Conservation (phyloP, 2,888 invertebrate species). For the Brenthis ino region DNA sequence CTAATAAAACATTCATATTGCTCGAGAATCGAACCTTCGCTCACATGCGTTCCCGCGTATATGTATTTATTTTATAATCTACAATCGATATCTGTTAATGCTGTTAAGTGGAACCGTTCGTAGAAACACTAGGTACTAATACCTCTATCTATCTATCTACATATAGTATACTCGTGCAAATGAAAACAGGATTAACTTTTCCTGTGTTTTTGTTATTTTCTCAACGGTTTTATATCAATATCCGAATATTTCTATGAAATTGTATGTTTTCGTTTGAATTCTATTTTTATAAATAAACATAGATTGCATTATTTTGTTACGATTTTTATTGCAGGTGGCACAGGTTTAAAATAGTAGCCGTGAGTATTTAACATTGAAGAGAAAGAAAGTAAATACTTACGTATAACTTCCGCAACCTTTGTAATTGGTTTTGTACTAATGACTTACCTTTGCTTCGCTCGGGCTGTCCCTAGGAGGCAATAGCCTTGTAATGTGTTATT, state of each 20-base stretch:
- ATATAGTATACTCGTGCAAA: constrained; percentile 1
- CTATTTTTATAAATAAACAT: not conserved
- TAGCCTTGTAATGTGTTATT: too few relatives aligned
- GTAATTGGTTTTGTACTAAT: too few relatives aligned
- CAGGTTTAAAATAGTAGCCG: too few relatives aligned
- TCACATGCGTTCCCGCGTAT: not conserved
- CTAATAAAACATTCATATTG: too few relatives aligned
- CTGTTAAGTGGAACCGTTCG: constrained; percentile 16
- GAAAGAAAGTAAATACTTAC: too few relatives aligned
- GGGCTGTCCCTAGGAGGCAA: too few relatives aligned
- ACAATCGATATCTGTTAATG: constrained; percentile 14
- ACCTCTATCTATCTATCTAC: not conserved
- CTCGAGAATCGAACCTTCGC: too few relatives aligned
- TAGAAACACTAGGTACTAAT: constrained; percentile 8
- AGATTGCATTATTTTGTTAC: too few relatives aligned
- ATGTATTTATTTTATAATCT: not conserved
- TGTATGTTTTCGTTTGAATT: not conserved
- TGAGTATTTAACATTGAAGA: too few relatives aligned
- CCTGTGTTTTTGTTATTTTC: constrained; percentile 28
- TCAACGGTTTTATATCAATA: constrained; percentile 28
- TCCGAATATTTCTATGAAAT: constrained; percentile 17
- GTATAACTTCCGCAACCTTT: too few relatives aligned
- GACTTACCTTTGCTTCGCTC: too few relatives aligned
- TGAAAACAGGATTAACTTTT: constrained; percentile 26
- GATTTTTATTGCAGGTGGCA: too few relatives aligned